Evolutionary conservation across 2,888 invertebrate genomes (phyloP), one percentile per base, ranked within the genome.

Genomic region (Galerucella pusilla): DNA sequence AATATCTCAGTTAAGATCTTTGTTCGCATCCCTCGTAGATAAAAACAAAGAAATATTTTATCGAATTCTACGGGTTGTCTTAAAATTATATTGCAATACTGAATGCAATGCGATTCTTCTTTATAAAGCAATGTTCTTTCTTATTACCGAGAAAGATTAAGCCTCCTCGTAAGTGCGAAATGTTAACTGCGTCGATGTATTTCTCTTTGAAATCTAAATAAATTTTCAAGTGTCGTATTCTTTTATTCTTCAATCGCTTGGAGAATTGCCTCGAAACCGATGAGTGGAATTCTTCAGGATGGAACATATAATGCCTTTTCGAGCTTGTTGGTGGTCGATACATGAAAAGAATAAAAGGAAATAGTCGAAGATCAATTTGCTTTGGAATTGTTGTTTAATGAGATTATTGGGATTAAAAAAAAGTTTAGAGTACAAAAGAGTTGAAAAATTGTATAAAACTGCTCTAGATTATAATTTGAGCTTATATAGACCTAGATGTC

Each of bases 41-140:
- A 49, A 1, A 12, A 46, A 16, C 25, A 60, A 68, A 60, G 75
- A 78, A 71, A 76, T 73, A 73, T 78, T 77, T 76, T 76, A 75
- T 78, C 67, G 78, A 74, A 79, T 79, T 79, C 79, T 79, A 79
- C 79, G 52, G 69, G 75, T 75, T 74, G 77, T 72, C 76, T 79
- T 79, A 75, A 79, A 79, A 79, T 77, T 77, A 79, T 75, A 79
- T 79, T 74, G 77, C 78, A 75, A 77, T 79, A 76, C 73, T 75
- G 52, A 73, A 76, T n/a, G 77, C 77, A 79, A 76, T 76, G 77
- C 72, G 75, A 72, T 77, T 76, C 75, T 72, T 74, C 78, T 77
- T 74, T 77, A 73, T 74, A 75, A 68, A 70, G 77, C 72, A 63
- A 69, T 74, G 74, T 59, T 74, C 25, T 57, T 57, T 57, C 20